phyloP scores from a whole-genome alignment of 2,888 invertebrate species.

The Nomada lathburiana region DNA sequence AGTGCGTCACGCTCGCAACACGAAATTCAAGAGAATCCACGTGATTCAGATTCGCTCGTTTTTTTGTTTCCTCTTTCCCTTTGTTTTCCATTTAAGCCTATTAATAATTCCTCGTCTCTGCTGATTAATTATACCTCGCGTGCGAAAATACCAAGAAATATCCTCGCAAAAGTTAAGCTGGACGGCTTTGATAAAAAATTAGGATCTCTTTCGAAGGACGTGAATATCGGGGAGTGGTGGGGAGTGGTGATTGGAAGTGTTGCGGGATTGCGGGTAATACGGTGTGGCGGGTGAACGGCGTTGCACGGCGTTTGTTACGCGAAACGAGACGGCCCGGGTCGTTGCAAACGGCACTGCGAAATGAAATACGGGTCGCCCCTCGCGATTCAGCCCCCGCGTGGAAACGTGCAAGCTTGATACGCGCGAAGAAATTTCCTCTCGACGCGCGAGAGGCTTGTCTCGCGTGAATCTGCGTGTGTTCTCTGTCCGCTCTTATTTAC shows the following conservation, averaged over 20 bases:
- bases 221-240: conserved; percentile 71
- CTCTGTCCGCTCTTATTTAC: background rate
- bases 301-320: conserved; percentile 12
- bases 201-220: conserved; percentile 82
- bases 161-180: conserved; percentile 83
- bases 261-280: conserved; percentile 37
- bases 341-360: conserved; percentile 13
- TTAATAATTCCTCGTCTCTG: conserved; percentile 61
- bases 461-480: background rate
- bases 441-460: background rate
- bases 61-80: conserved; percentile 12
- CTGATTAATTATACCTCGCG: conserved; percentile 76
- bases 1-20: conserved; percentile 50
- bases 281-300: background rate
- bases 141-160: conserved; percentile 84
- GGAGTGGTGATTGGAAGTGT: conserved; percentile 59
- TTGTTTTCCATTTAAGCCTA: conserved; percentile 61
- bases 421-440: background rate
- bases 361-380: conserved; percentile 43
- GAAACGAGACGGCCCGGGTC: conserved; percentile 20
- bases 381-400: conserved; percentile 43
- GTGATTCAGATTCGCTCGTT: conserved; percentile 47
- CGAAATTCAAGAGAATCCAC: conserved; percentile 59
- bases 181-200: conserved; percentile 84
- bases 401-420: conserved; percentile 26